phyloP scores from a whole-genome alignment of 2,797 vertebrate genomes.

The Taenioides sp. region DNA sequence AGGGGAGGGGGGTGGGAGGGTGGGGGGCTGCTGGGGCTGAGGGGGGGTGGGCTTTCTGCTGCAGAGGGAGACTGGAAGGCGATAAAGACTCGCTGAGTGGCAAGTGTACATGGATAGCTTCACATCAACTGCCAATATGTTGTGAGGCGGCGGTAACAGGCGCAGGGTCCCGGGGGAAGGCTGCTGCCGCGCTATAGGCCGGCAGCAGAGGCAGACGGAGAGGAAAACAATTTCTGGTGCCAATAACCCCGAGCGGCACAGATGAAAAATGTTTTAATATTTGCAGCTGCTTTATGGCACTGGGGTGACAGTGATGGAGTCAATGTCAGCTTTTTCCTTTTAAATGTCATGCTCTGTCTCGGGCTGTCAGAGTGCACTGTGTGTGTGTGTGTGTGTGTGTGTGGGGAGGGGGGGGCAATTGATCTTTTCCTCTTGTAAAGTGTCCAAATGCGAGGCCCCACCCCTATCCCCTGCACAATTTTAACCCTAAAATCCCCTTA shows the following conservation, averaged over 20 bases:
- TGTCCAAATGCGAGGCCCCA: constrained; percentile 84
- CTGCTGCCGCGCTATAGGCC: constrained; percentile 89
- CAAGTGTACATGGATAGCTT: constrained; percentile 93
- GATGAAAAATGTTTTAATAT: constrained; percentile 99
- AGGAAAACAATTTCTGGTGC: constrained; percentile 99
- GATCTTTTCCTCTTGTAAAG: constrained; percentile 92
- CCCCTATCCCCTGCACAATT: constrained; percentile 90
- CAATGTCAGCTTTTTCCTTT: constrained; percentile 98
- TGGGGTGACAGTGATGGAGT: constrained; percentile 99
- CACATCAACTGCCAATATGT: constrained; percentile 99
- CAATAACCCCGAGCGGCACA: constrained; percentile 94
- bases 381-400: constrained; percentile 52
- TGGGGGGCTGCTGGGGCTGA: background rate
- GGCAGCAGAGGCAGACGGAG: constrained; percentile 98
- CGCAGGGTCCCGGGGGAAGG: constrained; percentile 91
- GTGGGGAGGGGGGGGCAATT: constrained; percentile 73
- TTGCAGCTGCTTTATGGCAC: constrained; percentile 99
- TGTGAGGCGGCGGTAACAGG: constrained; percentile 96
- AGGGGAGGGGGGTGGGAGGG: background rate
- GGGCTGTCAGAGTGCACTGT: constrained; percentile 68
- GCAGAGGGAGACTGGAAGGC: constrained; percentile 68
- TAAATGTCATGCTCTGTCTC: constrained; percentile 99
- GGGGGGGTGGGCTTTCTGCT: constrained; percentile 43
- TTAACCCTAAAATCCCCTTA: constrained; percentile 81
- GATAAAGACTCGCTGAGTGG: constrained; percentile 87